Evolutionary conservation across 1,140 invertebrate species (phyloP), one percentile per base, ranked within the genome.

Genomic region (Danaus plexippus): DNA sequence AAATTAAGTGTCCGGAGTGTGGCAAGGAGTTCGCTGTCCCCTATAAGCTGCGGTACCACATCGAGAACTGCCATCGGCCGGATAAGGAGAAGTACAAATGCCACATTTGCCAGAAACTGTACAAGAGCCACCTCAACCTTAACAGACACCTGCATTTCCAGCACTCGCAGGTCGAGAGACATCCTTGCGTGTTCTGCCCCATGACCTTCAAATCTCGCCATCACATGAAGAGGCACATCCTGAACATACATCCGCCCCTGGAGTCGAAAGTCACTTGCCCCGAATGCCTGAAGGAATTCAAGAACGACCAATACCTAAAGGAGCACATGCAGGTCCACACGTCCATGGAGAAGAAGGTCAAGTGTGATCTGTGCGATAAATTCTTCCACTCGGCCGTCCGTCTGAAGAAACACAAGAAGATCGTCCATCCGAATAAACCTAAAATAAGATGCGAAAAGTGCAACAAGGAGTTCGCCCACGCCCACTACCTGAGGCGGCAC

Each of bases 281-380:
- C 0, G 78, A 84, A 50, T 86, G 83, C 47, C 11, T 81, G 13
- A 86, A 86, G 45, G 83, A 86, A 57, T 86, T 86, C 55, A 86
- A 86, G 45, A 86, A 86, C 50, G 83, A 86, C 42, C 83, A 86
- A 52, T 86, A 86, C 45, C 50, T 86, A 0, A 83, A 79, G 43
- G 80, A 86, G 18, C 83, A 86, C 52, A 86, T 86, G 83, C 83
- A 86, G 13, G 73, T 86, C 0, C 83, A 86, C 43, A 80, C 83
- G 0, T 76, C 80, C 0, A 48, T 73, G 0, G 81, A 86, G 11
- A 75, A 72, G 9, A 84, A 86, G 41, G 73, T 85, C 1, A 78
- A 80, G 54, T 86, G 83, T n/a, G 83, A 86, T 11, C 10, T 83
- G 9, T 86, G 83, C 11, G 80, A 86, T 12, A 86, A 86, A 22